phyloP scores from a whole-genome alignment of 2,797 vertebrate genomes.

The Labroides dimidiatus region DNA sequence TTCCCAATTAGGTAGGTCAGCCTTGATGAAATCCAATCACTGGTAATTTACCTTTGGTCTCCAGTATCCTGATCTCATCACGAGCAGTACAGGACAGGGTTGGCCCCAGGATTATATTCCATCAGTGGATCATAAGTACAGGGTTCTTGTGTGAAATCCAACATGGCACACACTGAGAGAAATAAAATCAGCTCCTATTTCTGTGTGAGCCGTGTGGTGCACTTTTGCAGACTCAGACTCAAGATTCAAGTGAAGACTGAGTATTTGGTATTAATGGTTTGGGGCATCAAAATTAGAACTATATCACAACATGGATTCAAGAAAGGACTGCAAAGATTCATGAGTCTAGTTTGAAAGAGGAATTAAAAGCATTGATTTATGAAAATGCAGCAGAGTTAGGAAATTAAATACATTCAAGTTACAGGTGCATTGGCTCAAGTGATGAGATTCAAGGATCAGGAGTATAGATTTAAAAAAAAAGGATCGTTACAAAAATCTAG shows the following conservation, averaged over 20 bases:
- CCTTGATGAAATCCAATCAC: constrained; percentile 81
- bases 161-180: constrained; percentile 20
- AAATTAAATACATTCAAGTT: neutral
- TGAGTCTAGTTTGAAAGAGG: too few species aligned
- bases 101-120: constrained; percentile 71
- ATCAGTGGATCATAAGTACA: constrained; percentile 73
- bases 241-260: neutral
- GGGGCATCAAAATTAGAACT: neutral
- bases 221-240: constrained; percentile 13
- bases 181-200: constrained; percentile 8
- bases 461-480: neutral
- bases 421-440: too few species aligned
- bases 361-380: neutral
- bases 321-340: neutral
- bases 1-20: constrained; percentile 67
- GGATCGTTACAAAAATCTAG: too few species aligned
- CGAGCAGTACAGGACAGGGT: constrained; percentile 29
- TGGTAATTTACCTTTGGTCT: constrained; percentile 76
- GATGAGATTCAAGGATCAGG: too few species aligned
- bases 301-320: neutral
- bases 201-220: constrained; percentile 12
- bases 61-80: constrained; percentile 72
- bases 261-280: neutral
- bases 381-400: neutral
- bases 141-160: constrained; percentile 28